A percentile compares a stretch with the other conserved stretches of the same genome.
These are phyloP conservation scores for Australoheros scitulus DNA, from an alignment of 2,113 vertebrate genomes.

Conservation along the genomic window DNA sequence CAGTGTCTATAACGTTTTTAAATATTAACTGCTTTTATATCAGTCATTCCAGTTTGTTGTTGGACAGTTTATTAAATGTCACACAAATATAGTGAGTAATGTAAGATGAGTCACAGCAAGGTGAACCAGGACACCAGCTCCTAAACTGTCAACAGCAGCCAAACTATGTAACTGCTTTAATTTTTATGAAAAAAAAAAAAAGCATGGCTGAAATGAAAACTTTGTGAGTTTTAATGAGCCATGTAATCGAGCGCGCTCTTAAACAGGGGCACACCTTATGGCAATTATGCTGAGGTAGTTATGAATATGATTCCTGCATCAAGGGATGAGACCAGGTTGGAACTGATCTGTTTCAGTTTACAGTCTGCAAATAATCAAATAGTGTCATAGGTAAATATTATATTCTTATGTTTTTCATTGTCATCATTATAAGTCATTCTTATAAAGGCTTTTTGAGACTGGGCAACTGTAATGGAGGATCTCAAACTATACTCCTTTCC, in stretches of 20 bases:
- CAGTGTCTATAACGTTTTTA: background rate
- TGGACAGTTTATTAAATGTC: background rate
- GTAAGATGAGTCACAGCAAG: background rate
- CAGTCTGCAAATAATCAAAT: background rate
- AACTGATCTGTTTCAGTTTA: background rate
- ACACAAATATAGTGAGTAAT: background rate
- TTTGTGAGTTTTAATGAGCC: background rate
- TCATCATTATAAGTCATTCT: background rate
- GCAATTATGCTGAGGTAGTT: background rate
- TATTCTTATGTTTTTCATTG: background rate
- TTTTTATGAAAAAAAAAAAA: background rate
- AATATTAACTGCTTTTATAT: background rate
- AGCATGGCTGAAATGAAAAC: background rate
- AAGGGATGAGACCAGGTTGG: background rate
- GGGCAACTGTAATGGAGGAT: background rate
- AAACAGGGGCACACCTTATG: background rate
- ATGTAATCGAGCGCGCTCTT: background rate
- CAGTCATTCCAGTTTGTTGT: background rate
- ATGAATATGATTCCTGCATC: background rate
- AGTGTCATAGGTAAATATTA: background rate
- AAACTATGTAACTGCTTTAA: background rate
- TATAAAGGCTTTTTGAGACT: background rate
- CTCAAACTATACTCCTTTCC: background rate
- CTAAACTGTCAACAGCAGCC: background rate
- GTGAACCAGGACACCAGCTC: background rate